phyloP scores from a whole-genome alignment of 2,888 invertebrate species.

The Stenodema calcarata region DNA sequence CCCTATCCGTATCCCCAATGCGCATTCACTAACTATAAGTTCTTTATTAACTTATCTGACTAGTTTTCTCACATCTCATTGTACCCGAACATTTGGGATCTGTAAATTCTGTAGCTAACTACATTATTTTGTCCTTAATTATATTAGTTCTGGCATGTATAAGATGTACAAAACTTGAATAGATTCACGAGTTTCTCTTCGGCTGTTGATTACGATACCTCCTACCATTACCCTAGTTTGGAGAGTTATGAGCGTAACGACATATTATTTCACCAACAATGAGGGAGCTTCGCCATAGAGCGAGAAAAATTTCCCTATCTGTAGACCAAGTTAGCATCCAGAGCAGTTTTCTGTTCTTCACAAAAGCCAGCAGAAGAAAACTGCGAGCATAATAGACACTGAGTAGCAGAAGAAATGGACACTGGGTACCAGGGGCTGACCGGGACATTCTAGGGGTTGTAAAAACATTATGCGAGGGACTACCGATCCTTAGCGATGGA shows the following conservation, averaged over 20 bases:
- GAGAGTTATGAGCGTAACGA: neutral
- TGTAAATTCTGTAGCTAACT: too few species aligned
- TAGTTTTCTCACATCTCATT: too few species aligned
- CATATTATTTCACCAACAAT: neutral
- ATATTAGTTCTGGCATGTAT: too few species aligned
- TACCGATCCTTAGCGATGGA: conserved; percentile 24
- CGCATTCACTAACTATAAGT: too few species aligned
- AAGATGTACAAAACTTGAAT: too few species aligned
- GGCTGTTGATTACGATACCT: neutral
- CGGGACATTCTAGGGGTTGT: neutral
- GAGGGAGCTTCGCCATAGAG: neutral
- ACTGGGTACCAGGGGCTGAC: neutral
- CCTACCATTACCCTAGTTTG: neutral
- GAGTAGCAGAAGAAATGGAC: neutral
- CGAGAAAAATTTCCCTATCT: neutral
- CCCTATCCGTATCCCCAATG: too few species aligned
- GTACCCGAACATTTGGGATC: too few species aligned
- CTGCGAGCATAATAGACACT: neutral
- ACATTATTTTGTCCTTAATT: too few species aligned
- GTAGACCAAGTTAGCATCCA: neutral
- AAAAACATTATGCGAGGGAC: conserved; percentile 26
- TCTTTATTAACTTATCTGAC: too few species aligned
- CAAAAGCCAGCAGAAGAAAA: neutral
- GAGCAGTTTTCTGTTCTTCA: neutral
- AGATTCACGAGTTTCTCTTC: too few species aligned